Conservation (phyloP, 2,113 vertebrate species). For the Corythoichthys haematopterus region DNA sequence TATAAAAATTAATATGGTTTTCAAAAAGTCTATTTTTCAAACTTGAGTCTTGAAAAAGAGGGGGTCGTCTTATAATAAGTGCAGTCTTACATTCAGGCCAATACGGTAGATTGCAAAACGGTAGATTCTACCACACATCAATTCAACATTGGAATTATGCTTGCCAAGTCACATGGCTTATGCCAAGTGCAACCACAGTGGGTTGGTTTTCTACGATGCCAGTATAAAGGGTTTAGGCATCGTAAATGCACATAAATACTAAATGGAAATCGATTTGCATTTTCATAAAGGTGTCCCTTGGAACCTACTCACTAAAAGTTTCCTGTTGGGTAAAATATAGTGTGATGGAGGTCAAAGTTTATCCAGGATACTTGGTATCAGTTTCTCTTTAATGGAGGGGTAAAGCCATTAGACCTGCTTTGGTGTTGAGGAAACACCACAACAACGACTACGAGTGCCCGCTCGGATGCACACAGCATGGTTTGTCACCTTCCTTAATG, state of each 20-base stretch:
- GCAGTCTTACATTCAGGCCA: no score
- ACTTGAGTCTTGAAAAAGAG: no score
- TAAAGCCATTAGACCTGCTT: slow-evolving; percentile 47
- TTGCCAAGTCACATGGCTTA: background rate
- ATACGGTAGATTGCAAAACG: no score
- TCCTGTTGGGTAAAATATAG: slow-evolving; percentile 28
- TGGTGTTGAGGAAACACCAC: slow-evolving; percentile 47
- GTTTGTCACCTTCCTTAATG: slow-evolving; percentile 50
- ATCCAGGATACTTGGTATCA: slow-evolving; percentile 56
- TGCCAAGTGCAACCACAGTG: no score
- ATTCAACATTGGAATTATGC: no score
- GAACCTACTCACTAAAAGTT: slow-evolving; percentile 30
- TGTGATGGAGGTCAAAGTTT: slow-evolving; percentile 53
- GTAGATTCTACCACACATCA: no score
- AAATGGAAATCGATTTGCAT: background rate
- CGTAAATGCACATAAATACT: background rate
- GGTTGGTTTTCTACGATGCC: no score
- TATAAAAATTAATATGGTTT: no score
- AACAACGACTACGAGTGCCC: slow-evolving; percentile 21
- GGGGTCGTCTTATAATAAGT: no score
- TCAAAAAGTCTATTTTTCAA: no score
- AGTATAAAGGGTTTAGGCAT: no score
- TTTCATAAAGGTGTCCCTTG: background rate
- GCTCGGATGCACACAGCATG: slow-evolving; percentile 38
- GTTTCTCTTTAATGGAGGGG: slow-evolving; percentile 60